phyloP scores from a whole-genome alignment of 2,888 invertebrate genomes.

The Onchidella celtica region DNA sequence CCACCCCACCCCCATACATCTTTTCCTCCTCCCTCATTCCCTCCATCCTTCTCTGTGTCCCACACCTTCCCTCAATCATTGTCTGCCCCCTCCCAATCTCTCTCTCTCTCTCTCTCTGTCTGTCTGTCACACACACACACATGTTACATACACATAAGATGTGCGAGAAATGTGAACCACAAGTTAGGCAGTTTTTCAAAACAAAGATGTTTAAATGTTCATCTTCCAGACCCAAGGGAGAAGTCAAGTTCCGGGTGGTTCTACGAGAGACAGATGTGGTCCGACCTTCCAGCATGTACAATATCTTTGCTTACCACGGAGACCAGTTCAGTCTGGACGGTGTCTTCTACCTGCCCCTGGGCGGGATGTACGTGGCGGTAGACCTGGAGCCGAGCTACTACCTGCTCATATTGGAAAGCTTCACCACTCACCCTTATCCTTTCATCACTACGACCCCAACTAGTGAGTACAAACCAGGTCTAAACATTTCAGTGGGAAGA shows the following conservation, averaged over 20 bases:
- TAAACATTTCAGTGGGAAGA: no score
- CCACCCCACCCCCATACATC: no score
- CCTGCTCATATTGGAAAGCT: conserved; percentile 21
- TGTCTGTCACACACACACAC: no score
- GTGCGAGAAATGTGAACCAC: neutral
- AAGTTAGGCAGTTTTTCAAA: neutral
- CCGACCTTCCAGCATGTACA: conserved; percentile 32
- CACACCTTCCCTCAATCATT: no score
- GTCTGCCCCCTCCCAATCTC: no score
- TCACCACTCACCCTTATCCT: conserved; percentile 36
- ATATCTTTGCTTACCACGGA: conserved; percentile 39
- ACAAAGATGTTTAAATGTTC: neutral
- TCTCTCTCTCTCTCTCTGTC: no score
- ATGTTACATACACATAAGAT: neutral
- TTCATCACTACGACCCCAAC: conserved; percentile 26
- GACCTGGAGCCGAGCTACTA: conserved; percentile 33
- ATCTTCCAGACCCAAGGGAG: conserved; percentile 9
- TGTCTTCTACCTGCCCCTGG: conserved; percentile 28
- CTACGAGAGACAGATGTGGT: conserved; percentile 32
- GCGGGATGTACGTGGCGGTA: conserved; percentile 14
- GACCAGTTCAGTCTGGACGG: conserved; percentile 33
- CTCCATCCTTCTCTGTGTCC: no score
- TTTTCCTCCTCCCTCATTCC: no score
- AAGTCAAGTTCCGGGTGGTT: conserved; percentile 33
- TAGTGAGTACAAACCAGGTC: no score